Base-by-base conservation (phyloP, 2,113 vertebrate species). In the Cyanistes caeruleus region DNA sequence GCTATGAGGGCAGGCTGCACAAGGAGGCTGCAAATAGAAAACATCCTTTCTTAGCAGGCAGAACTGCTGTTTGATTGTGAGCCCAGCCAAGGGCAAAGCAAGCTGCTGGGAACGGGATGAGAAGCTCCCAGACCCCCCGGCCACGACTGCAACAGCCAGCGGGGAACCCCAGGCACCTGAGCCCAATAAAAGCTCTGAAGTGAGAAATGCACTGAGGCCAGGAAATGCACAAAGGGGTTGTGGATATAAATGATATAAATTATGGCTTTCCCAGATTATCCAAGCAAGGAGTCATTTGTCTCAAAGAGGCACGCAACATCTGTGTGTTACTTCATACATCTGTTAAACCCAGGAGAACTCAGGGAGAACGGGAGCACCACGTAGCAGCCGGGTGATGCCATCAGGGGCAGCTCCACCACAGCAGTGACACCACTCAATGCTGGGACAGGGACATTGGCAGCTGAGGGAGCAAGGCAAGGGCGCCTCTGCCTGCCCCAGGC, bases 81-180 rank as follows among this genome's bases (percentile, higher is more conserved):
- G 62, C 31, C 27, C n/a, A 3, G 15, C 48, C 8, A 5, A 68
- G 24, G 56, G 69, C 33, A 82, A 72, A 90, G 56, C 0, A 0
- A 78, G 65, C 35, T 52, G 35, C 53, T 0, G 0, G 30, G 44
- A 79, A 86, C 0, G 0, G 55, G 23, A 67, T 0, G 3, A 77
- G 84, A 93, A 70, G 41, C 33, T 83, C 53, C 41, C 3, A 3
- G 64, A 63, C 12, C 25, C 0, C 0, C 48, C 55, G 65, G 55
- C 20, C 21, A 11, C 16, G 44, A 48, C 51, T 67, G 55, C 0
- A 3, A 72, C 15, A 21, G 56, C 33, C 13, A 3, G 30, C 44
- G 30, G 7, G 10, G 8, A 13, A 75, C 13, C 11, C 39, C 65
- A 28, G 60, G 49, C 39, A 93, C 43, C 23, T 27, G 10, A 93